These are phyloP conservation scores for Chinchilla lanigera DNA, from an alignment of 2,113 vertebrate species.

Conservation along the genomic window DNA sequence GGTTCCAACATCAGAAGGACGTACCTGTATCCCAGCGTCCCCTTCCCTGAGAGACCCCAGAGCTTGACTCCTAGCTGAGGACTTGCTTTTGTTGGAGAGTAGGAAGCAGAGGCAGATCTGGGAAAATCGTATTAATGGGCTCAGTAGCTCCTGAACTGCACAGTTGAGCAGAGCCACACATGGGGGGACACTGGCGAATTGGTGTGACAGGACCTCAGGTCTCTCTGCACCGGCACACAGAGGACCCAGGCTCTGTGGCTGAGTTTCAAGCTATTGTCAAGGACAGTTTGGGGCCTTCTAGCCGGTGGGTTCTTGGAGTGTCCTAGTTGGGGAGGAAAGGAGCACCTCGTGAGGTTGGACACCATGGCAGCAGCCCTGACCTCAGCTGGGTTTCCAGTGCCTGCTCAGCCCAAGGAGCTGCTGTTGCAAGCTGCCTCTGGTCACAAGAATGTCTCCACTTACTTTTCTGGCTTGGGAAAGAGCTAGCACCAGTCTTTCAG, in stretches of 20 bases:
- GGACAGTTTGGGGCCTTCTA: not conserved
- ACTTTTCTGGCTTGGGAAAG: slow-evolving; percentile 26
- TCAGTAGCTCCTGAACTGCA: not conserved
- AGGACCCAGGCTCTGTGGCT: not conserved
- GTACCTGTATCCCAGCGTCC: slow-evolving; percentile 20
- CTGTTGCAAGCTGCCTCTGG: not conserved
- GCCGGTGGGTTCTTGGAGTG: not conserved
- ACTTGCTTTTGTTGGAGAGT: slow-evolving; percentile 79
- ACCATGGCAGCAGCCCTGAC: not conserved
- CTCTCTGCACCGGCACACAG: not conserved
- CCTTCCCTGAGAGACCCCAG: not conserved
- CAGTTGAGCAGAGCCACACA: not conserved
- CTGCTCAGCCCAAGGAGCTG: not conserved
- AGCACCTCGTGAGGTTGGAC: not conserved
- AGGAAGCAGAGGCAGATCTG: slow-evolving; percentile 47
- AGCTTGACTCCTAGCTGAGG: slow-evolving; percentile 42
- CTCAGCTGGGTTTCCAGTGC: not conserved
- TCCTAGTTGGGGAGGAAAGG: not conserved
- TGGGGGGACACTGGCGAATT: not conserved
- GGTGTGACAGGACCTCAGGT: accelerated
- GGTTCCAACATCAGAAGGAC: slow-evolving; percentile 72
- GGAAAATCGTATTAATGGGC: slow-evolving; percentile 49
- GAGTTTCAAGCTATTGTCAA: not conserved
- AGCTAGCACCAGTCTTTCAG: not conserved
- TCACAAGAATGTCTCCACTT: not conserved